Evolutionary conservation across 1,140 invertebrate genomes (phyloP).

Genomic region (Drosophila azteca): DNA sequence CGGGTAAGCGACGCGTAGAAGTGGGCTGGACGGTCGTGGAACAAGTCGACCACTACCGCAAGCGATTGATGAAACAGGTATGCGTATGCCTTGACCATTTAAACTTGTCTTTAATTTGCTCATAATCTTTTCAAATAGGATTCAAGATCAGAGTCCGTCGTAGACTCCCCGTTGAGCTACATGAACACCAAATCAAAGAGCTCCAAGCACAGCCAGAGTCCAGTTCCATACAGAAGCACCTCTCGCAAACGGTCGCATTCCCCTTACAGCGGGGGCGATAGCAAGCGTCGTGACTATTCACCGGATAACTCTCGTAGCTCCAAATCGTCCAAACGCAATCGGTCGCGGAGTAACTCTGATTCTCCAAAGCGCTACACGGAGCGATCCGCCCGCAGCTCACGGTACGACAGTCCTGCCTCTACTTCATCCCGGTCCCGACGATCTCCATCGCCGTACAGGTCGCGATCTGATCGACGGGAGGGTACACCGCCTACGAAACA

Average conservation of each 20-base stretch:
- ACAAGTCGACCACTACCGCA: conserved; percentile 96
- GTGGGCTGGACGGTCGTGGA: conserved; percentile 90
- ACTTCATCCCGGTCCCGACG: conserved; percentile 27
- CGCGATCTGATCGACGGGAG: conserved; percentile 39
- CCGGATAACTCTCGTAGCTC: conserved; percentile 45
- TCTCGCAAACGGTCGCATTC: conserved; percentile 74
- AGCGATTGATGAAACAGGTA: conserved; percentile 94
- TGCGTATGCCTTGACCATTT: neutral
- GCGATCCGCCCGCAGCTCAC: conserved; percentile 52
- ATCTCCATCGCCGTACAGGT: conserved; percentile 36
- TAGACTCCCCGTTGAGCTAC: conserved; percentile 71
- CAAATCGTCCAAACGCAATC: conserved; percentile 66
- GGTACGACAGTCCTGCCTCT: conserved; percentile 51
- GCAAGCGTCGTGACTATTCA: conserved; percentile 47
- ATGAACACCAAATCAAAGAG: conserved; percentile 58
- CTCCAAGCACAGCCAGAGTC: conserved; percentile 59
- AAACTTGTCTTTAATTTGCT: neutral
- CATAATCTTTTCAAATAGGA: conserved; percentile 15
- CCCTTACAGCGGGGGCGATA: conserved; percentile 52
- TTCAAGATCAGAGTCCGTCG: conserved; percentile 37
- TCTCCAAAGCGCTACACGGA: conserved; percentile 69
- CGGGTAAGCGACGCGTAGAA: conserved; percentile 90
- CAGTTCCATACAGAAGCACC: conserved; percentile 38
- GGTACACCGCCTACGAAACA: conserved; percentile 51
- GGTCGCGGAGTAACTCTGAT: conserved; percentile 67